These are phyloP conservation scores for Pseudonaja textilis DNA, from an alignment of 2,113 vertebrate genomes.

Conservation along the genomic window DNA sequence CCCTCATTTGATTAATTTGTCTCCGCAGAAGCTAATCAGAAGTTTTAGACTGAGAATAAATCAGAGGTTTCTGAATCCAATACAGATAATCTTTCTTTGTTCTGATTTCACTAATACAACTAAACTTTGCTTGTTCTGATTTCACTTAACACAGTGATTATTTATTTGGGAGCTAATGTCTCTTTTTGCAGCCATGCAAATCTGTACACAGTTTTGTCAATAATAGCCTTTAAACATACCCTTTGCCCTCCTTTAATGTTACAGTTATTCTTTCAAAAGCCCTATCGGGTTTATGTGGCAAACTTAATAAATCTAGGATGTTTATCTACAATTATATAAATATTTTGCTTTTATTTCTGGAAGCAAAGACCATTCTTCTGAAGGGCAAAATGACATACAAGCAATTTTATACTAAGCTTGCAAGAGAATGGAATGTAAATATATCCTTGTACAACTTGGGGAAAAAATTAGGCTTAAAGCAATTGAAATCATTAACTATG, in stretches of 20 bases:
- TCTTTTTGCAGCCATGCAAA: neutral
- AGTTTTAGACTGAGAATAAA: neutral
- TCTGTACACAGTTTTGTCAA: neutral
- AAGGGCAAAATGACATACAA: neutral
- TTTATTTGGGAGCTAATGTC: neutral
- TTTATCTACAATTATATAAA: conserved; percentile 64
- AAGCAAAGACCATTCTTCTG: conserved; percentile 49
- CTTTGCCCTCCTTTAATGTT: conserved; percentile 52
- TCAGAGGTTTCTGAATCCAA: neutral
- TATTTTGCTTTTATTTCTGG: conserved; percentile 63
- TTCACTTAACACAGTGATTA: neutral
- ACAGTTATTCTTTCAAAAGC: conserved; percentile 60
- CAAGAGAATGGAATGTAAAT: conserved; percentile 44
- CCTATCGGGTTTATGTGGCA: conserved; percentile 51
- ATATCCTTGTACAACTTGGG: neutral
- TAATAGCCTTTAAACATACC: neutral
- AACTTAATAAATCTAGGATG: conserved; percentile 66
- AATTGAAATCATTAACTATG: neutral
- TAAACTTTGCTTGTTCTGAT: neutral
- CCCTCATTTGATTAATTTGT: neutral
- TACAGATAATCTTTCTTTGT: neutral
- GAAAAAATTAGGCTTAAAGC: neutral
- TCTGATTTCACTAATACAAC: neutral
- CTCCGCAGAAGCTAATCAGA: neutral
- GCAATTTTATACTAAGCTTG: conserved; percentile 45